Conservation (phyloP, 2,113 vertebrate species). For the Trinectes maculatus region DNA sequence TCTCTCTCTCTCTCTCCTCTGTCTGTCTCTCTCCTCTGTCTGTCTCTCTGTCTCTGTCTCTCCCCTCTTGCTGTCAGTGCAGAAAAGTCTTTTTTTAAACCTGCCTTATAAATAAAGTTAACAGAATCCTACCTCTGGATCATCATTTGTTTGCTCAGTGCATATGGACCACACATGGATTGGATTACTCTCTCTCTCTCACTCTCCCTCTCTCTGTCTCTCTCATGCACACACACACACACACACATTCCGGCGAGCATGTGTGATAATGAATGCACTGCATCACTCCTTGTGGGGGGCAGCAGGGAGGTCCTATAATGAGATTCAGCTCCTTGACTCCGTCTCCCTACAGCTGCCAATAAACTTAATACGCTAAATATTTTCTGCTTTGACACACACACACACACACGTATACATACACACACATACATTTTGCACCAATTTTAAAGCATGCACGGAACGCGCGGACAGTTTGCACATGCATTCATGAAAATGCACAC, state of each 20-base stretch:
- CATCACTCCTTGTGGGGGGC: constrained; percentile 85
- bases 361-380: constrained; percentile 84
- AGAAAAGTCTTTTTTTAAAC: constrained; percentile 34
- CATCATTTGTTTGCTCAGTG: constrained; percentile 26
- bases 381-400: constrained; percentile 31
- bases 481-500: not conserved
- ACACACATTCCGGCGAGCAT: constrained; percentile 40
- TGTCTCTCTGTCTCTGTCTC: constrained; percentile 2
- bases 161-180: constrained; percentile 35
- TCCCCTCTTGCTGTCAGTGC: constrained; percentile 48
- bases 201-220: not conserved
- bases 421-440: constrained; percentile 11
- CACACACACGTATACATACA: constrained; percentile 21
- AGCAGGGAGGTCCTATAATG: constrained; percentile 83
- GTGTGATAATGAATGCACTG: constrained; percentile 79
- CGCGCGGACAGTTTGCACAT: not conserved
- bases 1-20: constrained; percentile 25
- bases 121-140: constrained; percentile 33
- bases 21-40: constrained; percentile 35
- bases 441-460: constrained; percentile 10
- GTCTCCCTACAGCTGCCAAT: constrained; percentile 76
- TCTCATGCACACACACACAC: not conserved
- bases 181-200: not conserved
- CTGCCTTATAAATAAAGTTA: constrained; percentile 70
- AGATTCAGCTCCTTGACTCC: constrained; percentile 77